phyloP scores from a whole-genome alignment of 1,140 invertebrate genomes.

The Drosophila takahashii region DNA sequence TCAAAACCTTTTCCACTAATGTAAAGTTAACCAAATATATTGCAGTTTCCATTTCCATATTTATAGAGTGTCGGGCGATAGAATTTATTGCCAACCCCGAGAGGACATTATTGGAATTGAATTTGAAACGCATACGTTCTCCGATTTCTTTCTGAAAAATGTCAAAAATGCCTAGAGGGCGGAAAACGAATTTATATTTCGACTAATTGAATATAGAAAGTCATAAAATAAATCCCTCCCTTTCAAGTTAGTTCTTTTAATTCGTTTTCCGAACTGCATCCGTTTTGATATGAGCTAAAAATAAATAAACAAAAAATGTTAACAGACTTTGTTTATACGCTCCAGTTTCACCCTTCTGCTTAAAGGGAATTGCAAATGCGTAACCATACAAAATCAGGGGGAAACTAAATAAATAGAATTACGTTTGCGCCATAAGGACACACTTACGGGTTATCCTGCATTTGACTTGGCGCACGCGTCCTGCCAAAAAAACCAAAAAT shows the following conservation, averaged over 20 bases:
- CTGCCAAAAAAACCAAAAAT: not conserved
- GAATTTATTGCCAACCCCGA: slow-evolving; percentile 51
- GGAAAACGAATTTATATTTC: not conserved
- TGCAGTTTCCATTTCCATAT: slow-evolving; percentile 52
- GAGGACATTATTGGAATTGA: slow-evolving; percentile 69
- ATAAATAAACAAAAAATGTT: slow-evolving; percentile 62
- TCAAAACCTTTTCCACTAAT: slow-evolving; percentile 42
- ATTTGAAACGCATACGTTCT: slow-evolving; percentile 64
- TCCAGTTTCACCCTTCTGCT: slow-evolving; percentile 25
- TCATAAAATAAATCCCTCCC: not conserved
- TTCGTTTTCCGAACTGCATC: slow-evolving; percentile 5
- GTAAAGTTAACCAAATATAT: slow-evolving; percentile 54
- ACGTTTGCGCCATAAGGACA: slow-evolving; percentile 53
- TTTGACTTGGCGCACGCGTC: slow-evolving; percentile 66
- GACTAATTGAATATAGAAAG: slow-evolving; percentile 5
- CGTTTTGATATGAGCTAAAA: slow-evolving; percentile 19
- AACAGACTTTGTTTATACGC: slow-evolving; percentile 49
- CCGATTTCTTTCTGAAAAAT: slow-evolving; percentile 21
- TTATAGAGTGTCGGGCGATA: slow-evolving; percentile 56
- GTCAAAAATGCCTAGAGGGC: not conserved
- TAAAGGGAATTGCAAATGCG: slow-evolving; percentile 19
- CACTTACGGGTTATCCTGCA: slow-evolving; percentile 51
- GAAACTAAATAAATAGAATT: slow-evolving; percentile 69
- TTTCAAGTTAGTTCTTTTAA: not conserved
- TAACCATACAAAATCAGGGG: slow-evolving; percentile 29